Evolutionary conservation across 1,140 invertebrate genomes (phyloP).

Genomic region (Whitmania pigra): DNA sequence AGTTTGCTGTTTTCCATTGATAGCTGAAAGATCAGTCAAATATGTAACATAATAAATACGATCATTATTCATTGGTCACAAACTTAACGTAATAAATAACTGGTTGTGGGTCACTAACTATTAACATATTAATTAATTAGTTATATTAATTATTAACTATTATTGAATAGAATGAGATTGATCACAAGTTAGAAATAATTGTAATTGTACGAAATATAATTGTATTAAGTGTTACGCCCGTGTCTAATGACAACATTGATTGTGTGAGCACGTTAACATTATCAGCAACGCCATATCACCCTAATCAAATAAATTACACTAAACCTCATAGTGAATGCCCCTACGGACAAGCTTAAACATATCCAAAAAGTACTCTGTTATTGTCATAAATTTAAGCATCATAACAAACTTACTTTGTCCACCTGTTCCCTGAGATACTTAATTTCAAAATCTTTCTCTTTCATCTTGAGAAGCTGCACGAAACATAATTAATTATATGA

Average conservation of each 20-base stretch:
- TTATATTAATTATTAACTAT: constrained; percentile 1
- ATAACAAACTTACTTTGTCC: background rate
- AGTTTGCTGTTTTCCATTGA: background rate
- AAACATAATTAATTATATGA: too few relatives aligned
- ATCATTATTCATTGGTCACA: too few relatives aligned
- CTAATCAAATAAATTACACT: background rate
- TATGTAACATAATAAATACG: background rate
- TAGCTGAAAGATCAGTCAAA: background rate
- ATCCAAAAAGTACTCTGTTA: background rate
- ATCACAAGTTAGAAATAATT: too few relatives aligned
- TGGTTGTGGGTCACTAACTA: background rate
- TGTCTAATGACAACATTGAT: background rate
- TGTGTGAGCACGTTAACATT: background rate
- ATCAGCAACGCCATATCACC: background rate
- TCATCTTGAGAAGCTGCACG: too few relatives aligned
- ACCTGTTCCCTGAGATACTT: too few relatives aligned
- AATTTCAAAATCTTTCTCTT: too few relatives aligned
- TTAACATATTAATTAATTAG: background rate
- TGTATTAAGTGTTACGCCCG: background rate
- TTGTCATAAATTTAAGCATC: background rate
- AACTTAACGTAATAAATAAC: background rate
- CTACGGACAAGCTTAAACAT: too few relatives aligned
- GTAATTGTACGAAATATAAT: too few relatives aligned
- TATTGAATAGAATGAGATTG: background rate
- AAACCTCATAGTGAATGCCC: too few relatives aligned